Conservation (phyloP, 2,888 invertebrate species). For the Branchellion lobata region DNA sequence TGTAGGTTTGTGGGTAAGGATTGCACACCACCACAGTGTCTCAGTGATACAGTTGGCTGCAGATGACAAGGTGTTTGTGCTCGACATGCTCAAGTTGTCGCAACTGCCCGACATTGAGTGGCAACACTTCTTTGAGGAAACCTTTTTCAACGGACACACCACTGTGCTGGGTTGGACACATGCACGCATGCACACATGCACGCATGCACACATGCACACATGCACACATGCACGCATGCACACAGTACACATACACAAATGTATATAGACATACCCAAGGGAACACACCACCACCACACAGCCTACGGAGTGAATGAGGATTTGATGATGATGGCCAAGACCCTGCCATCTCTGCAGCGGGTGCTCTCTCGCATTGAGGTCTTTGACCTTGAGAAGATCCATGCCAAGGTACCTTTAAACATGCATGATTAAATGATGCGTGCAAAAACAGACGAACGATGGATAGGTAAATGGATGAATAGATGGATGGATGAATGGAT, state of each 20-base stretch:
- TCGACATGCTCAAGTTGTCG: slow-evolving; percentile 5
- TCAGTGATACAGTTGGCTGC: slow-evolving; percentile 28
- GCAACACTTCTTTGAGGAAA: slow-evolving; percentile 6
- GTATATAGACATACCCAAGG: neutral
- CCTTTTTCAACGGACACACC: slow-evolving; percentile 1
- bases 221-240: neutral
- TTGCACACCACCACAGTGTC: slow-evolving; percentile 1
- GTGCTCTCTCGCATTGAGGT: neutral
- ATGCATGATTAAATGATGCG: neutral
- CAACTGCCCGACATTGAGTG: neutral
- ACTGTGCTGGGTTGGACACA: slow-evolving; percentile 15
- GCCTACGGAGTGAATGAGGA: neutral
- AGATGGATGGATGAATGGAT: neutral
- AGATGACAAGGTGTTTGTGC: neutral
- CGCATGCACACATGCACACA: neutral
- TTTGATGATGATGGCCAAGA: neutral
- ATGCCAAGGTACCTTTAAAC: neutral
- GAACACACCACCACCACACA: neutral
- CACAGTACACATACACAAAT: neutral
- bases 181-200: neutral
- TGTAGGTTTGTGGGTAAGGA: neutral
- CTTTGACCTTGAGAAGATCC: neutral
- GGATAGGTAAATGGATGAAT: neutral
- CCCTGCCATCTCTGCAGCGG: neutral
- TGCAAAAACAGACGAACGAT: neutral